phyloP scores from a whole-genome alignment of 2,113 vertebrate species.

The Anser cygnoides region DNA sequence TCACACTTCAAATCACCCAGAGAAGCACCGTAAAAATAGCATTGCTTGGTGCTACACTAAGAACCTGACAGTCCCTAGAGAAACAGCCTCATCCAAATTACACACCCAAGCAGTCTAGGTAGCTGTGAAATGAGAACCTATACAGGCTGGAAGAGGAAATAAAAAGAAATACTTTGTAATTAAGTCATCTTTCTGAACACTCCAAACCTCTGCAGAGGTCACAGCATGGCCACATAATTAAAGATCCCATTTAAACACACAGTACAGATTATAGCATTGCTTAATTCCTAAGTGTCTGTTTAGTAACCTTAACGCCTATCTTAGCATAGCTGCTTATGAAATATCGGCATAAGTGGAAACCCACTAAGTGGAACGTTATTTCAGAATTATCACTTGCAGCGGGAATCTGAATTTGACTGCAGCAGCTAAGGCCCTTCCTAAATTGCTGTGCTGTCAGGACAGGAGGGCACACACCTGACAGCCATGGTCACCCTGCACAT shows the following conservation, averaged over 20 bases:
- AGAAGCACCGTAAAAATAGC: neutral
- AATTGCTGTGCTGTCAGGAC: neutral
- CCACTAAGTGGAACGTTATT: neutral
- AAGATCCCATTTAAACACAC: neutral
- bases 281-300: neutral
- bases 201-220: neutral
- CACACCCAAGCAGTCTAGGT: no score
- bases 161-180: neutral
- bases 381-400: neutral
- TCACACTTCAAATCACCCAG: neutral
- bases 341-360: neutral
- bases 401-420: neutral
- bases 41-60: neutral
- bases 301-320: neutral
- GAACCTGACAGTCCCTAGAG: neutral
- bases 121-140: neutral
- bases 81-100: neutral
- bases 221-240: neutral
- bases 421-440: neutral
- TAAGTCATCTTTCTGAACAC: neutral
- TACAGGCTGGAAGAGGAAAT: neutral
- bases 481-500: neutral
- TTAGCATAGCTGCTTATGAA: neutral
- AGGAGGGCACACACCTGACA: neutral
- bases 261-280: neutral